Evolutionary conservation across 2,888 invertebrate species (phyloP).

Genomic region (Halictus quadricinctus): DNA sequence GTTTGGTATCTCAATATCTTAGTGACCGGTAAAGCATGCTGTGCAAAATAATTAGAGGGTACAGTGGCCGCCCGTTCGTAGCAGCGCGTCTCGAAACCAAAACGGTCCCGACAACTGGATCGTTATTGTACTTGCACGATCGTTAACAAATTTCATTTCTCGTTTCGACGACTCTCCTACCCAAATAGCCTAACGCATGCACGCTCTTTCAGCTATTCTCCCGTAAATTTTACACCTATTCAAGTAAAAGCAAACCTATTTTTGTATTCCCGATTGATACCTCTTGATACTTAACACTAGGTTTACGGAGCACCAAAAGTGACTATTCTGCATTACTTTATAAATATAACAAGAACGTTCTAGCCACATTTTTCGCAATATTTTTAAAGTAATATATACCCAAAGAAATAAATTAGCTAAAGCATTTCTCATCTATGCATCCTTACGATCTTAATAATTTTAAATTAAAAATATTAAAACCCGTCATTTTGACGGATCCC

Average conservation of each 20-base stretch:
- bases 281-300: not conserved
- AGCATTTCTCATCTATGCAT: too few relatives aligned
- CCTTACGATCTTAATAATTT: too few relatives aligned
- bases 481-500: too few relatives aligned
- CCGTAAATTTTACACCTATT: not conserved
- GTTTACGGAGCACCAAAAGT: too few relatives aligned
- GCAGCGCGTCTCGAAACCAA: not conserved
- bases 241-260: not conserved
- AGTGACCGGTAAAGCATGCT: not conserved
- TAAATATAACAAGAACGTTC: too few relatives aligned
- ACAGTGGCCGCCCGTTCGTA: not conserved
- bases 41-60: not conserved
- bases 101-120: not conserved
- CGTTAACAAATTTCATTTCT: not conserved
- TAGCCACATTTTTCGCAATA: too few relatives aligned
- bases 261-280: too few relatives aligned
- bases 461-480: too few relatives aligned
- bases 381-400: too few relatives aligned
- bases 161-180: not conserved
- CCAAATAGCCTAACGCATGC: not conserved
- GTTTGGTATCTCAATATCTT: constrained; percentile 8
- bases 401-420: too few relatives aligned
- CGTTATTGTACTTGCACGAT: not conserved
- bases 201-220: not conserved
- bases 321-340: too few relatives aligned